Base-by-base conservation (phyloP, 1,140 invertebrate species). In the Zaprionus tsacasi region DNA sequence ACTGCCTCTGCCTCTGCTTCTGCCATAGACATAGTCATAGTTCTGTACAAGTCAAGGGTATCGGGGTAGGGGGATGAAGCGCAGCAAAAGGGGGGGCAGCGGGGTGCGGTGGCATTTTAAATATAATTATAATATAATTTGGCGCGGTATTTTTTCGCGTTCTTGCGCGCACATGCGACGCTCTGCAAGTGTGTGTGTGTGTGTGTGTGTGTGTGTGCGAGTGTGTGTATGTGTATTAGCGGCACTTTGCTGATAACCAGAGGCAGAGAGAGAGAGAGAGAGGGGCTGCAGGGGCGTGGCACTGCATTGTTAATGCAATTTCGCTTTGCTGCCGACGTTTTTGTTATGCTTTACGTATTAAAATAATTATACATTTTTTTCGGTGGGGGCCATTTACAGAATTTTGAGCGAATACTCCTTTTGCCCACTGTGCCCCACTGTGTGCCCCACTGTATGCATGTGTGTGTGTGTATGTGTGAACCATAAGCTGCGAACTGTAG, bases 121-220 rank as follows among this genome's bases (percentile, higher is more conserved):
- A 89, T 88, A 88, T 88, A 88, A 88, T 88, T 88, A 88, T 88
- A 88, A 89, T 88, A 88, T 89, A 83, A 88, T 88, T 88, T 88
- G 85, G 83, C 60, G 68, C 78, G 74, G 83, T 63, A 87, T 88
- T 88, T 87, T 76, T 88, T 88, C 72, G 76, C 67, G 36, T 72
- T 70, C 45, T 25, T 66, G 66, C 43, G 17, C 13, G 27, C 15
- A 48, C 56, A 30, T 65, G 55, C 64, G 50, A 76, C 27, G 3
- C 61, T 76, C 60, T 68, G 60, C 60, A 40, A 57, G 21, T 52
- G 67, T 78, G 25, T 78, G 48, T 57, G 17, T 76, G n/a, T 55
- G 15, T 66, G 38, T 65, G 30, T 54, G 43, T 81, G 48, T 80
- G 63, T 73, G 50, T 63, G 67, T 57, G n/a, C 3, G 48, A 17